These are phyloP conservation scores for Stegophylla sp. DNA, from an alignment of 2,888 invertebrate species.

Conservation along the genomic window DNA sequence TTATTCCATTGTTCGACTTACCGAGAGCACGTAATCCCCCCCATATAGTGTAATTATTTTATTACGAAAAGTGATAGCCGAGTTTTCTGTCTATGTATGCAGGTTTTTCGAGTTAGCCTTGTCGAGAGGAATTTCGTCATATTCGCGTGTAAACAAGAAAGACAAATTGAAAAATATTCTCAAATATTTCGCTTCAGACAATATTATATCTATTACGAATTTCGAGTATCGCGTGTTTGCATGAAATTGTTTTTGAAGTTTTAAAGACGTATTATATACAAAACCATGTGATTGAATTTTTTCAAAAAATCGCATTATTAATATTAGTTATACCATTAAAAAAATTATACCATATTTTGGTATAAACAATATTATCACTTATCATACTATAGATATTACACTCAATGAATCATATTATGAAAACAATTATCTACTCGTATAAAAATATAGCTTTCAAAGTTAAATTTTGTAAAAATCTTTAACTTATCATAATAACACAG, in stretches of 20 bases:
- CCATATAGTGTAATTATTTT: conserved; percentile 3
- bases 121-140: conserved; percentile 27
- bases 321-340: too few relatives aligned
- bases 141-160: conserved; percentile 13
- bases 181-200: neutral
- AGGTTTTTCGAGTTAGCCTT: conserved; percentile 15
- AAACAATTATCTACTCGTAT: too few relatives aligned
- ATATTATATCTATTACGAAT: neutral
- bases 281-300: too few relatives aligned
- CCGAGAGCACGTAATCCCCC: neutral
- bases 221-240: neutral
- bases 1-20: conserved; percentile 2
- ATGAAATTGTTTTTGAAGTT: neutral
- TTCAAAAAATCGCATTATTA: too few relatives aligned
- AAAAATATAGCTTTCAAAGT: too few relatives aligned
- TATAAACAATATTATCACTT: too few relatives aligned
- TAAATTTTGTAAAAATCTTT: too few relatives aligned
- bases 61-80: conserved; percentile 28
- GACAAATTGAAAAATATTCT: neutral
- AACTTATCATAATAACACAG: too few relatives aligned
- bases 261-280: too few relatives aligned
- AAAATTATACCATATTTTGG: too few relatives aligned
- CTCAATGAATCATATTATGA: too few relatives aligned
- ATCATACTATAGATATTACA: too few relatives aligned
- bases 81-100: neutral